These are phyloP conservation scores for Chrysocyon brachyurus DNA, from an alignment of 2,797 vertebrate species.

Conservation along the genomic window DNA sequence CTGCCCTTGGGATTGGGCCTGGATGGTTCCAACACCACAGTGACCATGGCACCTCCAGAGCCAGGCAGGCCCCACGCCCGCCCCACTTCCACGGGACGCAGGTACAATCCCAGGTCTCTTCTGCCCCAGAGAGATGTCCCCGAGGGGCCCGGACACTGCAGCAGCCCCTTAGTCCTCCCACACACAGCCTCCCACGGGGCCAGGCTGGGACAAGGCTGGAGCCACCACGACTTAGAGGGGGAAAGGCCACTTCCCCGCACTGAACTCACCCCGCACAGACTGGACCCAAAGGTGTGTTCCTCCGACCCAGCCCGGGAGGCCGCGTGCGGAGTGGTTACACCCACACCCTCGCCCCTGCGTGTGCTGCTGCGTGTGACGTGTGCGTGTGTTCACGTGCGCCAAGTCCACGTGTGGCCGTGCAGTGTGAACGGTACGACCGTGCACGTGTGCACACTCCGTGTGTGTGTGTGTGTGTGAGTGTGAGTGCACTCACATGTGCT, in stretches of 20 bases:
- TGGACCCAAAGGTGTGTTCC: not conserved
- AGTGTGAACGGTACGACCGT: not conserved
- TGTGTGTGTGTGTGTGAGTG: not conserved
- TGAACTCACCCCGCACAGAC: not conserved
- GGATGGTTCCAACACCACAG: not conserved
- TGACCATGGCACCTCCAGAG: not conserved
- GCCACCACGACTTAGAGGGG: too few relatives aligned
- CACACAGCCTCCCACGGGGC: not conserved
- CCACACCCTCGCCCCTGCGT: not conserved
- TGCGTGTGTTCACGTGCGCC: not conserved
- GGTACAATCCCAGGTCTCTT: not conserved
- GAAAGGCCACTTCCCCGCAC: not conserved
- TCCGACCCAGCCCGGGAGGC: not conserved
- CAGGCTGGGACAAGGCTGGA: not conserved
- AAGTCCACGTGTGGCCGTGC: not conserved
- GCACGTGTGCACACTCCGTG: not conserved
- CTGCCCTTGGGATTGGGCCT: not conserved
- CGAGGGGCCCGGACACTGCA: not conserved
- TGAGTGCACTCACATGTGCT: conserved; percentile 13
- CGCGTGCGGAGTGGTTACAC: too few relatives aligned
- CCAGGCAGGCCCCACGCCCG: not conserved
- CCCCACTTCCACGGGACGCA: not conserved
- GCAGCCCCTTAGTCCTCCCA: not conserved
- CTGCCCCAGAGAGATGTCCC: not conserved
- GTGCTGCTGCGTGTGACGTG: not conserved